Base-by-base conservation (phyloP, 2,113 vertebrate species). In the Dolichallabes microphthalmus region DNA sequence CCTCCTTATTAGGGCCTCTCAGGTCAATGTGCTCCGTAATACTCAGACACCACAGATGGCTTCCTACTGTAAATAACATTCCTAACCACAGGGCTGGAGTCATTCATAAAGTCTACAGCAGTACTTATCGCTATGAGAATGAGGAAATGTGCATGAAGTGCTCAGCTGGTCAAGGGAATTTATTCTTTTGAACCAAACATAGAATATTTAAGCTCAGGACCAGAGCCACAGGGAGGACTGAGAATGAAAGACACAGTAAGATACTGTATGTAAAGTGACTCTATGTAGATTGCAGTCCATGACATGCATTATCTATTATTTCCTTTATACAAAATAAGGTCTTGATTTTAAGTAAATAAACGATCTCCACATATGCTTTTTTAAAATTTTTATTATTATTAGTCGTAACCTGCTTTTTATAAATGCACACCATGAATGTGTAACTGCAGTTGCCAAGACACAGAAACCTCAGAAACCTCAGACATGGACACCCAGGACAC, bases 21-120 rank as follows among this genome's bases (percentile, higher is more conserved):
- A 25, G 71, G 39, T 52, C 71, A 76, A 11, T 22, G 63, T 53
- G 45, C 27, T 83, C 22, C 25, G 57, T 76, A 52, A 84, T 25
- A 27, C 57, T 76, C 58, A 30, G 17, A 71, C 52, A 15, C 81
- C 1, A 19, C 13, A 55, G 64, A 82, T n/a, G 73, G 39, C 61
- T 53, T 50, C 2, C 19, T 63, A 53, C 58, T 84, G 82, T 84
- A 84, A 84, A 84, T 84, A 84, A 84, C 71, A 84, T 84, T 84
- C 73, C 82, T 50, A 30, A 61, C 69, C 8, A 12, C 60, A 74
- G 35, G 8, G 17, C 58, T 63, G 58, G 35, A 84, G 71, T 52
- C 71, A 64, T 84, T 84, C 71, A 84, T 76, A 76, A 84, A 84
- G 45, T 27, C 19, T 58, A n/a, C 69, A 30, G 82, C 22, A 15